phyloP scores from a whole-genome alignment of 2,113 vertebrate genomes.

The Tyto alba region DNA sequence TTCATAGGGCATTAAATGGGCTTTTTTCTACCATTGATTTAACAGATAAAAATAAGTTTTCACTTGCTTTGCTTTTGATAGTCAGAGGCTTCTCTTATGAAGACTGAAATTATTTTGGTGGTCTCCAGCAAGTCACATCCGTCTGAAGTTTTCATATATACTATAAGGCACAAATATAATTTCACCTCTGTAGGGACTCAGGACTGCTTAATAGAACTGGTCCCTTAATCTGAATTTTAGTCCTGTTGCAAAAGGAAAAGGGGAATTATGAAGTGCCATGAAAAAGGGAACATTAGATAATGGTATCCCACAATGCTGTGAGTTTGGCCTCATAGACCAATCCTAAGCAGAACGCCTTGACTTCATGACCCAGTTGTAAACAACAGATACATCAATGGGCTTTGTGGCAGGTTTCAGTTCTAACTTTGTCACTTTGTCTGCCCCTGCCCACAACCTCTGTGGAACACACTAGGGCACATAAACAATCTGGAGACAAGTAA shows the following conservation, averaged over 20 bases:
- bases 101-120: neutral
- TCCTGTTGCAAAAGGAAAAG: neutral
- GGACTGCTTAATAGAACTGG: neutral
- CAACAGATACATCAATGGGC: neutral
- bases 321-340: neutral
- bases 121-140: neutral
- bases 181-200: neutral
- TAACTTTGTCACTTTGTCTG: neutral
- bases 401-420: neutral
- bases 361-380: neutral
- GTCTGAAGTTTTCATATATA: neutral
- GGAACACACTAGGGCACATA: neutral
- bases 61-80: neutral
- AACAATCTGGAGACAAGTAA: neutral
- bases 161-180: neutral
- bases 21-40: neutral
- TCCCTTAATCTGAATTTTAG: neutral
- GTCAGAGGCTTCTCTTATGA: neutral
- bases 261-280: neutral
- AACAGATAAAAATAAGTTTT: neutral
- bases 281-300: neutral
- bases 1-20: neutral
- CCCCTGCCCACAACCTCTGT: neutral
- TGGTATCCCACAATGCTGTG: neutral
- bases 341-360: neutral